Evolutionary conservation across 2,113 vertebrate genomes (phyloP).

Genomic region (Formicarius rufipectus): DNA sequence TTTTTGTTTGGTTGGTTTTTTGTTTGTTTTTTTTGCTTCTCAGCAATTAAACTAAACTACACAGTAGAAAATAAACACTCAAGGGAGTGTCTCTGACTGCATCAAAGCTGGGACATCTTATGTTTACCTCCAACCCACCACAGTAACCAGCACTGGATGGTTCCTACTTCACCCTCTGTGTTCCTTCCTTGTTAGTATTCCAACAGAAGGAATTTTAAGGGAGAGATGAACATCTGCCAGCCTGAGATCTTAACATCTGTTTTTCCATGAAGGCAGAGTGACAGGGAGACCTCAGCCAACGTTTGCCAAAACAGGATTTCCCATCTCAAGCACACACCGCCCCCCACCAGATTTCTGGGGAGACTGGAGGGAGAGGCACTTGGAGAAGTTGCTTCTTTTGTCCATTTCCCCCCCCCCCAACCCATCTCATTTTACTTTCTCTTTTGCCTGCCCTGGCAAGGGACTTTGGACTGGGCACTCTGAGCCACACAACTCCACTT

Average conservation of each 20-base stretch:
- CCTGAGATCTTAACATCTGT: neutral
- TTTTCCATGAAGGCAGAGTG: neutral
- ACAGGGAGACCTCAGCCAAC: neutral
- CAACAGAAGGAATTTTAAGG: neutral
- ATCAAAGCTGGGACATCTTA: neutral
- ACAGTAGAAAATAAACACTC: neutral
- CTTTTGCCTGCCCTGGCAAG: neutral
- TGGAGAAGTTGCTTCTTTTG: neutral
- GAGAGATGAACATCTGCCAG: neutral
- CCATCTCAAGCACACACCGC: neutral
- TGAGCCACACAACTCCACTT: neutral
- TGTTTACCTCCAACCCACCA: neutral
- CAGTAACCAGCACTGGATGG: neutral
- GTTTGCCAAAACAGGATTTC: neutral
- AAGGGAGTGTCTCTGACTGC: neutral
- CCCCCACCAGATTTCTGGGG: neutral
- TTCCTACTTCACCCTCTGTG: neutral
- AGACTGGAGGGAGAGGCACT: fast-evolving
- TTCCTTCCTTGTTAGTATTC: neutral
- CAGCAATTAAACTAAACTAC: neutral
- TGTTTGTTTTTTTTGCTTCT: neutral
- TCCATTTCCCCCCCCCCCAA: too few relatives aligned
- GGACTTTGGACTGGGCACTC: neutral
- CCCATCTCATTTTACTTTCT: neutral
- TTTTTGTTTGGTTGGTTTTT: too few relatives aligned